These are phyloP conservation scores for Criorhina ranunculi DNA, from an alignment of 2,888 invertebrate species.

Conservation along the genomic window DNA sequence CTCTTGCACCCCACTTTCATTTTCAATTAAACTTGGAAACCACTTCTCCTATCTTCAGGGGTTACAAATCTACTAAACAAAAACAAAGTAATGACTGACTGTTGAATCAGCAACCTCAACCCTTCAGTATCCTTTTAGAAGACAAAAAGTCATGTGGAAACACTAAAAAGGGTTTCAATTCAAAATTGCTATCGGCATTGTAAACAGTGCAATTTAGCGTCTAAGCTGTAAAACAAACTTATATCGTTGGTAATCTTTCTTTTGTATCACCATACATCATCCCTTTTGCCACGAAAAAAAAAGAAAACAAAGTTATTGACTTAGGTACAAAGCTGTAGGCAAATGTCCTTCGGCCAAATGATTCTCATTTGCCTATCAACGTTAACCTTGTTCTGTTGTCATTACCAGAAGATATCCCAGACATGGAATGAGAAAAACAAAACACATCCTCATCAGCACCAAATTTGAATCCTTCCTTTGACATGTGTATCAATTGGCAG, in stretches of 20 bases:
- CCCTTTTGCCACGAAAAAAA: neutral
- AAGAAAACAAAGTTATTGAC: conserved; percentile 49
- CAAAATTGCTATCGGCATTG: conserved; percentile 40
- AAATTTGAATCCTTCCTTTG: conserved; percentile 51
- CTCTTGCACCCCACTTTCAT: neutral
- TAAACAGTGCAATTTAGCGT: conserved; percentile 40
- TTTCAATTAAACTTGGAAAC: conserved; percentile 10
- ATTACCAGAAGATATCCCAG: conserved; percentile 47
- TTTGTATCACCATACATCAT: conserved; percentile 31
- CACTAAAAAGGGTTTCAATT: conserved; percentile 42
- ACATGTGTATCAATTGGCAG: conserved; percentile 39
- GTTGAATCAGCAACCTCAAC: conserved; percentile 42
- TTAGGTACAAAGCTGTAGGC: conserved; percentile 45
- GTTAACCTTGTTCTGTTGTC: conserved; percentile 45
- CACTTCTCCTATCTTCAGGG: neutral
- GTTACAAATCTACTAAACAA: conserved; percentile 13
- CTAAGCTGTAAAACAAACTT: conserved; percentile 67
- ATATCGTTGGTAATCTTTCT: conserved; percentile 59
- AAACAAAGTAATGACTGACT: conserved; percentile 52
- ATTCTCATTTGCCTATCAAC: conserved; percentile 61
- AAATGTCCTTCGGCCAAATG: conserved; percentile 53
- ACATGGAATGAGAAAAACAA: neutral
- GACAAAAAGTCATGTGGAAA: conserved; percentile 28
- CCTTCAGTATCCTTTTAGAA: neutral
- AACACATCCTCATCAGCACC: conserved; percentile 29